phyloP scores from a whole-genome alignment of 2,888 invertebrate species.

The Eupithecia abbreviata region DNA sequence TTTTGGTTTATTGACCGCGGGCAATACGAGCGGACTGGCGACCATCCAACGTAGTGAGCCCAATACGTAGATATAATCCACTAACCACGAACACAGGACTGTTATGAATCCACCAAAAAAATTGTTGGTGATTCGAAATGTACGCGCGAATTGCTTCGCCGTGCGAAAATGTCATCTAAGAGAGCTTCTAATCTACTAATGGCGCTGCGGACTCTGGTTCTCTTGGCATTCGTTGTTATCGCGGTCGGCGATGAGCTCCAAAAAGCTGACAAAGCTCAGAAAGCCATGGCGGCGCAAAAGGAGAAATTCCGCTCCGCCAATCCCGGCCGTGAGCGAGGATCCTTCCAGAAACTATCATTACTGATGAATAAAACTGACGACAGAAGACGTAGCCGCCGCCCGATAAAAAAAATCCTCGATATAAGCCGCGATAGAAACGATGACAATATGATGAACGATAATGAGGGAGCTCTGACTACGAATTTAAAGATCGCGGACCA shows the following conservation, averaged over 20 bases:
- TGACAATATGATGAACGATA: conserved; percentile 70
- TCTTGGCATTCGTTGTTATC: conserved; percentile 63
- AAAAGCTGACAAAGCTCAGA: conserved; percentile 70
- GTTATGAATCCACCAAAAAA: conserved; percentile 67
- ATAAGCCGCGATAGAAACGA: conserved; percentile 56
- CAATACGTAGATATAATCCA: conserved; percentile 54
- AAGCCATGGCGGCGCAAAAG: conserved; percentile 78
- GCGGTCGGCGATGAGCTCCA: conserved; percentile 70
- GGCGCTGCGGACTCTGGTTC: conserved; percentile 68
- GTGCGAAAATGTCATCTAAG: conserved; percentile 58
- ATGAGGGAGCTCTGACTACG: conserved; percentile 66
- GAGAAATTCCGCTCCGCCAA: conserved; percentile 65
- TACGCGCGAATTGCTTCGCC: conserved; percentile 51
- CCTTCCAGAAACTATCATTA: conserved; percentile 64
- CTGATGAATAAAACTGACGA: conserved; percentile 68
- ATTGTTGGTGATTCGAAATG: conserved; percentile 57
- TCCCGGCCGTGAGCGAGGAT: conserved; percentile 63
- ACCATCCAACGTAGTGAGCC: conserved; percentile 52
- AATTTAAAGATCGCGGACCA: conserved; percentile 57
- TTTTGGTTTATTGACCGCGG: conserved; percentile 62
- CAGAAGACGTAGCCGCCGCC: conserved; percentile 49
- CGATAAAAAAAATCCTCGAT: conserved; percentile 59
- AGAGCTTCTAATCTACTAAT: conserved; percentile 63
- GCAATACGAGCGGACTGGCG: conserved; percentile 56
- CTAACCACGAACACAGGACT: conserved; percentile 49